Conservation (phyloP, 2,113 vertebrate species). For the Chionomys nivalis region DNA sequence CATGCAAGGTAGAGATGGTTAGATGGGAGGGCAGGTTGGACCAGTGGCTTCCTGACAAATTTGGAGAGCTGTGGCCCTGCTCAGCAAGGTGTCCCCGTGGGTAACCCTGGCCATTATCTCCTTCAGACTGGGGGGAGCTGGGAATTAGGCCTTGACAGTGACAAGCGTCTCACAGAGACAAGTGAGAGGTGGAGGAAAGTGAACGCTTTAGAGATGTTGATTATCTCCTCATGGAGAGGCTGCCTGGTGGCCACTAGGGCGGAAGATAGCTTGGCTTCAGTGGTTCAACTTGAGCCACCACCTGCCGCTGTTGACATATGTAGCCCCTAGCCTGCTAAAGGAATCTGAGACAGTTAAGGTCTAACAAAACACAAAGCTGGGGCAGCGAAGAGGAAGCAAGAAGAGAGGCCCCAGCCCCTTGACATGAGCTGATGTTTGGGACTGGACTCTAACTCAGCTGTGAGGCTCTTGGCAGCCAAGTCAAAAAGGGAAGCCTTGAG, state of each 20-base stretch:
- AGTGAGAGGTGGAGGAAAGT: background rate
- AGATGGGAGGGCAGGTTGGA: background rate
- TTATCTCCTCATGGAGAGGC: rapidly evolving
- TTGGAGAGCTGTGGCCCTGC: background rate
- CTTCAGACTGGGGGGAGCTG: background rate
- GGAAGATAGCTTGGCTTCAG: background rate
- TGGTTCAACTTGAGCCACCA: background rate
- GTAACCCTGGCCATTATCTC: background rate
- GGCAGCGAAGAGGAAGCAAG: background rate
- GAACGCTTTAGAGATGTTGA: background rate
- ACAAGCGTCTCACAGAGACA: background rate
- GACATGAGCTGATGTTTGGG: background rate
- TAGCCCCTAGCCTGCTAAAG: background rate
- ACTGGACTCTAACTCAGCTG: background rate
- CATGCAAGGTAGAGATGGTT: background rate
- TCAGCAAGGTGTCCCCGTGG: background rate
- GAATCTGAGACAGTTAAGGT: background rate
- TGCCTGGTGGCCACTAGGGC: background rate
- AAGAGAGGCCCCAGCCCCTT: background rate
- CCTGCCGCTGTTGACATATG: background rate
- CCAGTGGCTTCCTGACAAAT: background rate
- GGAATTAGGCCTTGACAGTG: background rate
- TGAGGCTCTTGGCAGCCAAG: slow-evolving; percentile 21
- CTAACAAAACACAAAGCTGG: background rate
- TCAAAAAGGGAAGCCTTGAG: slow-evolving; percentile 50